Percentiles rank a stretch among this genome's conserved stretches.
Conservation (phyloP, 2,797 vertebrate species). For the Pteropus rufus region DNA sequence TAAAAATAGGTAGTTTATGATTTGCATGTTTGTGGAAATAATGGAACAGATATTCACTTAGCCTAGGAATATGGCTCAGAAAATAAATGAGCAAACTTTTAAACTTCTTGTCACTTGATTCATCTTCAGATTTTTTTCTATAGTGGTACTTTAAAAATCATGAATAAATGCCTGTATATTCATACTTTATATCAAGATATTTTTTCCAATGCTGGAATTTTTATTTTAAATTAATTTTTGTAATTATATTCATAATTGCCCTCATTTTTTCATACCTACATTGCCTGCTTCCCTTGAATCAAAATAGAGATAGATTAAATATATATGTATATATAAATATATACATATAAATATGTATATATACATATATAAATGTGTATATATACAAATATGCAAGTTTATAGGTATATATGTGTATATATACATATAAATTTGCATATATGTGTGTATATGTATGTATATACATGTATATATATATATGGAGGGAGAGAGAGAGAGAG, state of each 20-base stretch:
- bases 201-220: not conserved
- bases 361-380: too few relatives aligned
- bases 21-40: not conserved
- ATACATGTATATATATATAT: too few relatives aligned
- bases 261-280: slow-evolving; percentile 55
- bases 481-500: slow-evolving; percentile 38
- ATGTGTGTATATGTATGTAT: too few relatives aligned
- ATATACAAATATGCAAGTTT: too few relatives aligned
- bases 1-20: slow-evolving; percentile 24
- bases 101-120: not conserved
- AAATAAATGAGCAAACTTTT: slow-evolving; percentile 38
- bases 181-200: slow-evolving; percentile 22
- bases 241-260: slow-evolving; percentile 65
- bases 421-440: too few relatives aligned
- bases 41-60: slow-evolving; percentile 9
- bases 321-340: too few relatives aligned
- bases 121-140: not conserved
- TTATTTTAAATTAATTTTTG: slow-evolving; percentile 59
- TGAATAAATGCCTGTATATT: not conserved
- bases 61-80: not conserved
- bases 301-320: slow-evolving; percentile 54
- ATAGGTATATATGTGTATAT: too few relatives aligned
- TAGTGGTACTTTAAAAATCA: not conserved
- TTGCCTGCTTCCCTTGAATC: slow-evolving; percentile 64
- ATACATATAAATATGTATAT: too few relatives aligned